Evolutionary conservation across 2,888 invertebrate species (phyloP).

Genomic region (Temnothorax unifasciatus): DNA sequence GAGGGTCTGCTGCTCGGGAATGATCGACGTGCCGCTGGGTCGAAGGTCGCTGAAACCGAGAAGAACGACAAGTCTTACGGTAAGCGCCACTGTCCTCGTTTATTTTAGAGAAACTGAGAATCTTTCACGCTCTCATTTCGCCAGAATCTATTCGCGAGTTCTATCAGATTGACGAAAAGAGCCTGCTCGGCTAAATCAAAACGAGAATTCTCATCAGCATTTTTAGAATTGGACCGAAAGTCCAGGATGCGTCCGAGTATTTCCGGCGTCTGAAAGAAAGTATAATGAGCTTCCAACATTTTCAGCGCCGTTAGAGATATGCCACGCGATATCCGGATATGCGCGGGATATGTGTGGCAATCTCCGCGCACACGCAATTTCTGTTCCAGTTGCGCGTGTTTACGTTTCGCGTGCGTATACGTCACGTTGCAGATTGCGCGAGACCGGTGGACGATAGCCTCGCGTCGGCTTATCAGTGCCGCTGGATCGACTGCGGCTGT

Average conservation of each 20-base stretch:
- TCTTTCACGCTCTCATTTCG: neutral
- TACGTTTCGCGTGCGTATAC: conserved; percentile 3
- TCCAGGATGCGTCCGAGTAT: neutral
- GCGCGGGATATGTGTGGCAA: neutral
- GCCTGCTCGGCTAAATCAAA: neutral
- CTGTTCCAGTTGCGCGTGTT: conserved; percentile 26
- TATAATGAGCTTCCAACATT: neutral
- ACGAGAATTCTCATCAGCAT: neutral
- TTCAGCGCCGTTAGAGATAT: neutral
- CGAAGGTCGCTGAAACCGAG: conserved; percentile 51
- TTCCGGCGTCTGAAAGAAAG: neutral
- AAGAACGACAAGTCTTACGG: conserved; percentile 74
- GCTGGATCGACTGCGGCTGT: conserved; percentile 95
- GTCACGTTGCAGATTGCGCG: conserved; percentile 70
- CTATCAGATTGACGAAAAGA: neutral
- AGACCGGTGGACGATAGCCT: conserved; percentile 74
- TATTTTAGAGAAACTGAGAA: neutral
- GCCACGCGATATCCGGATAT: neutral
- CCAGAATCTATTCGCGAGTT: neutral
- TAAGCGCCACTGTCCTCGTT: conserved; percentile 55
- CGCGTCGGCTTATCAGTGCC: conserved; percentile 88
- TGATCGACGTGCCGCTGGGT: conserved; percentile 57
- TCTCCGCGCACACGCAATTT: conserved; percentile 2
- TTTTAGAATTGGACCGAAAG: neutral
- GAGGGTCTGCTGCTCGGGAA: conserved; percentile 78